Conservation (phyloP, 2,113 vertebrate genomes). For the Tapirus terrestris region DNA sequence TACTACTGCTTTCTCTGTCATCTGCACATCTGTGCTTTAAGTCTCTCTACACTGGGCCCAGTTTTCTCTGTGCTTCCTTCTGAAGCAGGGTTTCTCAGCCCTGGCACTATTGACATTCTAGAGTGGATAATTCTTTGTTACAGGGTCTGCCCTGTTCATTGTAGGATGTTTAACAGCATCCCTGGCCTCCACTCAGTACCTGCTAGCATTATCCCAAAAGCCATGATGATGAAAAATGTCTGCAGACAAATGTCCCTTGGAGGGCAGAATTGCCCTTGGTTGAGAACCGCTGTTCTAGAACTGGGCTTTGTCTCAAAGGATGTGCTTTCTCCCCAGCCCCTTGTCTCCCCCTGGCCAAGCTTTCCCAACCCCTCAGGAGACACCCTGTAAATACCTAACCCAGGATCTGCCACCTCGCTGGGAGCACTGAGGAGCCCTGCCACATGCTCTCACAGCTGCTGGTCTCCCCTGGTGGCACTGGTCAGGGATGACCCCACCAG, state of each 20-base stretch:
- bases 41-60: too few relatives aligned
- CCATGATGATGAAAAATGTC: background rate
- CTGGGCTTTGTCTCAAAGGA: background rate
- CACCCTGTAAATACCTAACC: background rate
- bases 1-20: background rate
- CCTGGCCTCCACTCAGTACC: background rate
- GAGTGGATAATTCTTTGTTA: background rate
- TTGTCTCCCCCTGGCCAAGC: background rate
- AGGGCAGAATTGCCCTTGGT: background rate
- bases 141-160: too few relatives aligned
- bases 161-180: background rate
- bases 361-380: background rate
- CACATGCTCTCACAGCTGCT: background rate
- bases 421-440: background rate
- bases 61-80: background rate
- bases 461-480: background rate
- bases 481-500: too few relatives aligned
- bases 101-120: background rate
- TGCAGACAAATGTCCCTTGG: background rate
- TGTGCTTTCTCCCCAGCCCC: background rate
- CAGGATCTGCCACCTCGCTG: background rate
- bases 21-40: background rate
- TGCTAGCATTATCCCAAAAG: background rate
- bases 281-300: background rate
- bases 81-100: background rate